A percentile compares a stretch with the other conserved stretches of the same genome.
phyloP scores from a whole-genome alignment of 2,797 vertebrate genomes.

The Clarias pachynema region DNA sequence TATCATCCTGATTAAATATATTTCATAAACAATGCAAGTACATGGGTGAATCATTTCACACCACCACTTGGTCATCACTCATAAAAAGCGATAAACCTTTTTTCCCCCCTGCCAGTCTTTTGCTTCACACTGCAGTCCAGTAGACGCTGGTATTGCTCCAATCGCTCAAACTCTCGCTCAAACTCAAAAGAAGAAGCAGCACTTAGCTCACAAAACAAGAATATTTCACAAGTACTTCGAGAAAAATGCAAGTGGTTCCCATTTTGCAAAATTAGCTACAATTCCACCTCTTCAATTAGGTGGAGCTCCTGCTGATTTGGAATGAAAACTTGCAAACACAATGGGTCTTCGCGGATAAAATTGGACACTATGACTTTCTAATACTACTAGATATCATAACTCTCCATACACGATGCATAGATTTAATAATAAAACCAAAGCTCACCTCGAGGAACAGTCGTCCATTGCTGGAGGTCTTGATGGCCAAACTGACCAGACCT shows the following conservation, averaged over 20 bases:
- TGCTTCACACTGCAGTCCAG: too few species aligned
- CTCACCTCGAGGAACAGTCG: conserved; percentile 84
- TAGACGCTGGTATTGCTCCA: too few species aligned
- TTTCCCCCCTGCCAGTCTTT: too few species aligned
- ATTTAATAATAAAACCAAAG: not conserved
- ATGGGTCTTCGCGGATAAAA: not conserved
- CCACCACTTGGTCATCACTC: too few species aligned
- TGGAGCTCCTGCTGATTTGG: not conserved
- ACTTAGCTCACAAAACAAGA: too few species aligned
- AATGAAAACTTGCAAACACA: not conserved
- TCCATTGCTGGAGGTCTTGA: conserved; percentile 75
- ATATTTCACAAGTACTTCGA: too few species aligned
- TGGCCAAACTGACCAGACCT: conserved; percentile 76
- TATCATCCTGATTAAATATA: not conserved
- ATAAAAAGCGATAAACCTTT: too few species aligned
- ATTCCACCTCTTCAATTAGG: not conserved
- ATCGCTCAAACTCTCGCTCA: too few species aligned
- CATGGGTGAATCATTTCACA: not conserved
- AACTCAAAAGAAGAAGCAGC: too few species aligned
- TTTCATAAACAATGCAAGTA: not conserved
- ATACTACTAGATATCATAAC: not conserved
- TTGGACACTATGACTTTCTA: not conserved
- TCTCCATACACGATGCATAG: not conserved
- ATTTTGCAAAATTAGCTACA: too few species aligned
- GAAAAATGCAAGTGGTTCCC: too few species aligned